These are phyloP conservation scores for Drosophila mulleri DNA, from an alignment of 2,888 invertebrate genomes.

Conservation along the genomic window DNA sequence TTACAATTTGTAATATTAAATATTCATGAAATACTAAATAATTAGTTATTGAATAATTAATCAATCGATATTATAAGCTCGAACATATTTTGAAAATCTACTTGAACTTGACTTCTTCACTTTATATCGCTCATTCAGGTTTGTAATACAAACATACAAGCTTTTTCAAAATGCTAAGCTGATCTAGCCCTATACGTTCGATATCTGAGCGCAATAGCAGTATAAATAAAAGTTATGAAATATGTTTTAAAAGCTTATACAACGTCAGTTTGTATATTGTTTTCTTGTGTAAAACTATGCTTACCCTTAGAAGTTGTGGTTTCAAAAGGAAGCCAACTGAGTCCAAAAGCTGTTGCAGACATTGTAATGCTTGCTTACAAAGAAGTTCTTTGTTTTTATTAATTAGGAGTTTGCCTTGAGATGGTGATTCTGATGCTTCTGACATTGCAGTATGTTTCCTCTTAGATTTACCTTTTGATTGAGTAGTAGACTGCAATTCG, in stretches of 20 bases:
- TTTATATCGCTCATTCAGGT: too few relatives aligned
- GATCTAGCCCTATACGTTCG: too few relatives aligned
- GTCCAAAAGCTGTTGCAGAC: conserved; percentile 23
- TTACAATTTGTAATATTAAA: neutral
- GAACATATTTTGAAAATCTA: too few relatives aligned
- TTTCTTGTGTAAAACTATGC: neutral
- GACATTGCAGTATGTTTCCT: neutral
- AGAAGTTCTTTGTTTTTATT: conserved; percentile 3
- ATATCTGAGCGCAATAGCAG: too few relatives aligned
- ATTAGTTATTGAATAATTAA: too few relatives aligned
- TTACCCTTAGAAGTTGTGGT: conserved; percentile 32
- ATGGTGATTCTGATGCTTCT: neutral
- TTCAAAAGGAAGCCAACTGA: conserved; percentile 35
- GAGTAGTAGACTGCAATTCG: conserved; percentile 4
- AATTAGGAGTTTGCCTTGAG: neutral
- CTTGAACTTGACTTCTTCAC: too few relatives aligned
- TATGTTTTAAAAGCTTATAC: neutral
- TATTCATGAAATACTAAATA: neutral
- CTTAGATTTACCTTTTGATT: conserved; percentile 5
- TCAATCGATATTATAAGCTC: too few relatives aligned
- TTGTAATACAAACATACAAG: too few relatives aligned
- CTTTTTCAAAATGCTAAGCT: neutral
- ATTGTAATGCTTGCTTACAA: conserved; percentile 33
- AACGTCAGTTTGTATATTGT: too few relatives aligned
- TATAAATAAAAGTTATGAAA: too few relatives aligned